Evolutionary conservation across 2,113 vertebrate genomes (phyloP), one percentile per base, ranked within the genome.

Genomic region (Ptilonorhynchus violaceus): DNA sequence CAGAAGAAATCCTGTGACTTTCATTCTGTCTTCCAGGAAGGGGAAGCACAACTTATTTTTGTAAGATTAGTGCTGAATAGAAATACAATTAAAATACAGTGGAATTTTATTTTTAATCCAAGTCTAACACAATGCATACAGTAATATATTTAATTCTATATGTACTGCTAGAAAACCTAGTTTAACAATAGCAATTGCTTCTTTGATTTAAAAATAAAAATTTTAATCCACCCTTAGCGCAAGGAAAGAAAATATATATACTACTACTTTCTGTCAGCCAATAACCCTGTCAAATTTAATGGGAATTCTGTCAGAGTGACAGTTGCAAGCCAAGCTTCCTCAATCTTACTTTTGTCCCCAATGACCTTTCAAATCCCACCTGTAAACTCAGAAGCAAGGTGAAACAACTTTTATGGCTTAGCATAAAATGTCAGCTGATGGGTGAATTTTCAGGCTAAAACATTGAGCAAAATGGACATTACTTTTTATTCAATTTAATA

Each of bases 251-350:
- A 84, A 86, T 20, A 50, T 1, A 68, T 49, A 50, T 16, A 35
- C 44, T 67, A 42, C 21, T 60, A 64, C 59, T 72, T 86, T 82
- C 66, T 76, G 59, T 73, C 76, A 89, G 91, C 80, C 81, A 50
- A 39, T 60, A 91, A 77, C 59, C 44, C 47, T 89, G 69, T 91
- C 76, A 84, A 72, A 84, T 68, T 49, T 64, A 89, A 69, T 33
- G 60, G 95, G 59, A 94, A 39, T 53, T 84, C 49, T 91, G 92
- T 68, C 96, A 94, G n/a, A 78, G 33, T 59, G 81, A 88, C 37
- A 52, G 44, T 73, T 49, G 30, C 75, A 86, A 91, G 37, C 35
- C 0, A 2, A 41, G 44, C 60, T 94, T 88, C 62, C 49, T 88
- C 47, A 89, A 28, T 39, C 83, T 87, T 67, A 74, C 20, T 52